Conservation (phyloP, 2,888 invertebrate genomes). For the Coenonympha glycerion region DNA sequence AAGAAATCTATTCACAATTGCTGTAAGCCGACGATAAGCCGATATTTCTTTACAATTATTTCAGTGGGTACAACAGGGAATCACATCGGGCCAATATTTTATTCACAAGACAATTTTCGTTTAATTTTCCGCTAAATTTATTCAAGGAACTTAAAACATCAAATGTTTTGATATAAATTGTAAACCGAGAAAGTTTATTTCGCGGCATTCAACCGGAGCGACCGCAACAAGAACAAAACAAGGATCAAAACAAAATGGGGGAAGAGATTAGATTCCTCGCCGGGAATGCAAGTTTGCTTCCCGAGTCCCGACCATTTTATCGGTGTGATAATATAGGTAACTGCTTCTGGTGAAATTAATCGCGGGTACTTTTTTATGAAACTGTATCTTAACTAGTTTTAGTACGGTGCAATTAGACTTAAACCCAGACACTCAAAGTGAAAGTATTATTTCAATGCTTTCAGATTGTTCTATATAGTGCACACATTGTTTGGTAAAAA, state of each 20-base stretch:
- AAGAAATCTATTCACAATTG: no score
- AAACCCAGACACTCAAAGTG: no score
- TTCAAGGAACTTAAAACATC: slow-evolving; percentile 12
- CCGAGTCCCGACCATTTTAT: slow-evolving; percentile 22
- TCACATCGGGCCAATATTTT: background rate
- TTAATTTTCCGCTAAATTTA: slow-evolving; percentile 12
- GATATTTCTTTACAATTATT: no score
- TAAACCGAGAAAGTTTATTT: slow-evolving; percentile 14
- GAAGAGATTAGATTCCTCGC: slow-evolving; percentile 24
- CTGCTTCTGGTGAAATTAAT: slow-evolving; percentile 23
- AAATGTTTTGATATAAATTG: slow-evolving; percentile 13
- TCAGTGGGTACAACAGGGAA: no score
- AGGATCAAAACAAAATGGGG: slow-evolving; percentile 16
- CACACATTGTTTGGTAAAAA: no score
- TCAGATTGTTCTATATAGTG: no score
- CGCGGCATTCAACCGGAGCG: slow-evolving; percentile 1
- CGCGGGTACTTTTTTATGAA: slow-evolving; percentile 22
- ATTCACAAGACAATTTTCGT: slow-evolving; percentile 8
- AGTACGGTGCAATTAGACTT: no score
- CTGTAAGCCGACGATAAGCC: no score
- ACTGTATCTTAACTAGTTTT: no score
- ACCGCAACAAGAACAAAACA: slow-evolving; percentile 15
- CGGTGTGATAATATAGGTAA: slow-evolving; percentile 23
- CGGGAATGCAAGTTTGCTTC: slow-evolving; percentile 13
- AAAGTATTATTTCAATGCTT: no score